These are phyloP conservation scores for Psittacula echo DNA, from an alignment of 2,797 vertebrate genomes.

Conservation along the genomic window DNA sequence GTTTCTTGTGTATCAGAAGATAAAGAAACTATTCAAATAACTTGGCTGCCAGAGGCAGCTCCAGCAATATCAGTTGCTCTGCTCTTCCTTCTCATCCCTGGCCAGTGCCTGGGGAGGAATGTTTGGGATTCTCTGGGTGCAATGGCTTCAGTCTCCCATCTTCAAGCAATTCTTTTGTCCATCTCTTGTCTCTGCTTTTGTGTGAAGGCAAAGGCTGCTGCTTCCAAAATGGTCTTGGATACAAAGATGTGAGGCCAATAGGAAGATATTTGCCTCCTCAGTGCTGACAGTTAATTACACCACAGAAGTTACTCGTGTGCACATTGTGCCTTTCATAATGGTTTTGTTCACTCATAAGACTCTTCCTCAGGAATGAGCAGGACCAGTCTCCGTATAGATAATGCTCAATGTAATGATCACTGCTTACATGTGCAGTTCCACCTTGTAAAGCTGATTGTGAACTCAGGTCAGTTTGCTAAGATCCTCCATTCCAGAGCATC, in stretches of 20 bases:
- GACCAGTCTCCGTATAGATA: rapidly evolving
- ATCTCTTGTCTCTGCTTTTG: rapidly evolving
- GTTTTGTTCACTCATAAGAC: background rate
- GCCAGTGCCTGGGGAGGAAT: background rate
- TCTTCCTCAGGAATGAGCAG: background rate
- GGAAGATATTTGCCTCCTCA: background rate
- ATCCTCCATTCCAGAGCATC: background rate
- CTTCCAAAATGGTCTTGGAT: background rate
- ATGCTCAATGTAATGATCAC: background rate
- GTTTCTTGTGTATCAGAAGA: background rate
- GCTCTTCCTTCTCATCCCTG: background rate
- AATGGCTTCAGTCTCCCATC: rapidly evolving
- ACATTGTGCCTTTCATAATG: rapidly evolving
- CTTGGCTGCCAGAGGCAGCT: background rate
- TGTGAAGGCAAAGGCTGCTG: background rate
- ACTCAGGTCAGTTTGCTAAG: background rate
- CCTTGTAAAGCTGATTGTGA: background rate
- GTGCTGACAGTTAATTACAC: background rate
- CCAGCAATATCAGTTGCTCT: background rate
- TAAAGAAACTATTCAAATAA: background rate
- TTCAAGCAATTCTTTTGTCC: background rate
- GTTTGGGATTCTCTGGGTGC: background rate
- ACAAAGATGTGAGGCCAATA: background rate
- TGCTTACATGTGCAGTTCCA: background rate
- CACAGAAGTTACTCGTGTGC: background rate